Base-by-base conservation (phyloP, 2,888 invertebrate genomes). In the Platynereis dumerilii region DNA sequence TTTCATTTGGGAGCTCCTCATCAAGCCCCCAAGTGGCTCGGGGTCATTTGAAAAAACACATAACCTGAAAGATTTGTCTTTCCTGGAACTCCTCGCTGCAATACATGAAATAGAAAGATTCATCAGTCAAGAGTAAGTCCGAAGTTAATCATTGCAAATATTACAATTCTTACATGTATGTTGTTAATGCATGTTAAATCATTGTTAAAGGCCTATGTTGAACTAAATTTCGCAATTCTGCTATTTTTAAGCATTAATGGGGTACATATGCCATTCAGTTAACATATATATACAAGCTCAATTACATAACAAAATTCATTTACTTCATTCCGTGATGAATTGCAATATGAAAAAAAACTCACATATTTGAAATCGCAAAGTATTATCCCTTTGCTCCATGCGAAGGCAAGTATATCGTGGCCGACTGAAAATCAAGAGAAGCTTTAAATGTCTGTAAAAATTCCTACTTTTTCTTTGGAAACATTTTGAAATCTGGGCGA, bases 331-430 rank as follows among this genome's bases (percentile, higher is more conserved):
- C n/a, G n/a, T n/a, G n/a, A n/a, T n/a, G n/a, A n/a, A n/a, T n/a
- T n/a, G n/a, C n/a, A n/a, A n/a, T n/a, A n/a, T n/a, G n/a, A n/a
- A n/a, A n/a, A n/a, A n/a, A n/a, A n/a, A n/a, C 62, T 62, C 45
- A 62, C 62, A 56, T 26, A 62, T 56, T 52, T 62, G 62, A 42
- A 44, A 62, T 44, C 45, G 62, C 22, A 62, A 52, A 55, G 57
- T 62, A 17, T 55, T 48, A 27, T 52, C 57, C 45, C n/a, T 45
- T 20, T 62, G 57, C 17, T 26, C 45, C 26, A 62, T 45, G 57
- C 56, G 62, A 10, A 62, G 28, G 42, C 62, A 62, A 1, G 62
- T 62, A 27, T 62, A 62, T 42, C 62, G 44, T 45, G 62, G 62
- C 10, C 62, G 62, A 39, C 62, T 62, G 62, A 20, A 62, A 62